Base-by-base conservation (phyloP, 1,140 invertebrate species). In the Drosophila rhopaloa region DNA sequence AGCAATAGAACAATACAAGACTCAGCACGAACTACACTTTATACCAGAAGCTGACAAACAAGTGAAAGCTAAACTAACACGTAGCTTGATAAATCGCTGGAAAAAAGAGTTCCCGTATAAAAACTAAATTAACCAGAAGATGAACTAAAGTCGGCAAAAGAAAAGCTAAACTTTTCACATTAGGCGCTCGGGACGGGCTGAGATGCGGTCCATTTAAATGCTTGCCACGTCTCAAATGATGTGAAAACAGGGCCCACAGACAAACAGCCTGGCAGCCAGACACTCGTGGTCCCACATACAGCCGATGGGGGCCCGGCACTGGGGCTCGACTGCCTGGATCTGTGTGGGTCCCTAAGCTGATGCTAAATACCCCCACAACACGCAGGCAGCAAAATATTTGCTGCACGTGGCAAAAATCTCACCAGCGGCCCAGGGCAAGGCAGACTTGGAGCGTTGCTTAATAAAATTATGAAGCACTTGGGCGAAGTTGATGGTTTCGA, bases 401-500 rank as follows among this genome's bases (percentile, higher is more conserved):
- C 57, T 70, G 74, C 81, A 84, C 75, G 81, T 85, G 81, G 73
- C 68, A 80, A 62, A 68, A 76, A 79, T 80, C 72, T 61, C 77
- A 80, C 53, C 46, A 56, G 32, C 46, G 51, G 32, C 16, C 35
- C 47, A 57, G 10, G 27, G 27, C 24, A 48, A 50, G n/a, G 37
- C 43, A 47, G 32, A 46, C 59, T 40, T 35, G 58, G 74, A 79
- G 58, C 51, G 57, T 66, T 67, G 65, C 65, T 56, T 84, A 76
- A 76, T 84, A 79, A 73, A 83, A 84, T 79, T 84, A 79, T 83
- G 80, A 83, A 84, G 54, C 55, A 68, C 60, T 67, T 10, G 47
- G 43, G 57, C 7, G 54, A 77, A 80, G 66, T 63, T 81, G 72
- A 66, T 71, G 16, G 80, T 65, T 76, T 76, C 38, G 13, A 67